phyloP scores from a whole-genome alignment of 2,888 invertebrate genomes.

The Cepaea hortensis region DNA sequence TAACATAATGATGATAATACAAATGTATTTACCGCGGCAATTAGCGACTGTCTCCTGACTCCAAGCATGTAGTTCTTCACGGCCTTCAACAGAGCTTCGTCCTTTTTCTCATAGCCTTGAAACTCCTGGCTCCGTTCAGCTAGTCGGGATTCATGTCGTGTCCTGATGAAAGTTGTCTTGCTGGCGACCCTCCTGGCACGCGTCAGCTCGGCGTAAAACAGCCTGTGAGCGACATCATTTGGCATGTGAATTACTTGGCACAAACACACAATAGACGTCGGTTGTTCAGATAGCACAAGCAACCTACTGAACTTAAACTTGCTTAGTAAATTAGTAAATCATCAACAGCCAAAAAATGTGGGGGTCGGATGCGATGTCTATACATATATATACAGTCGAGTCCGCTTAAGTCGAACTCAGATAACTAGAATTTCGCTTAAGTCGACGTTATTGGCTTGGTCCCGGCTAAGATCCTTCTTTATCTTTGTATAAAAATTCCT shows the following conservation, averaged over 20 bases:
- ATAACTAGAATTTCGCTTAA: too few species aligned
- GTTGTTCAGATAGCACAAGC: too few species aligned
- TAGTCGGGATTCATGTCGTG: background rate
- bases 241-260: background rate
- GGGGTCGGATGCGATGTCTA: too few species aligned
- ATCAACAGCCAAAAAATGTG: too few species aligned
- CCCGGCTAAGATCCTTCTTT: too few species aligned
- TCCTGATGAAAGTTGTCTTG: background rate
- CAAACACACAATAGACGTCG: background rate
- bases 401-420: too few species aligned
- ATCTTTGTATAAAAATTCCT: too few species aligned
- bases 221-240: background rate
- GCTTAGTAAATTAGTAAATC: too few species aligned
- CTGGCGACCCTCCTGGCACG: background rate
- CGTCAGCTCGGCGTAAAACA: slow-evolving; percentile 2
- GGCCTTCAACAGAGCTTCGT: background rate
- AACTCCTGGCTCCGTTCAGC: background rate
- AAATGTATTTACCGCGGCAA: background rate
- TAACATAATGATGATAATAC: too few species aligned
- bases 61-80: background rate
- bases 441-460: too few species aligned
- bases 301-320: too few species aligned
- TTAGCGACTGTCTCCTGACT: background rate
- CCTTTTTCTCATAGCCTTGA: background rate
- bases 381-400: too few species aligned